Evolutionary conservation across 2,797 vertebrate genomes (phyloP), one percentile per base, ranked within the genome.

Genomic region (Hephaestus fuliginosus): DNA sequence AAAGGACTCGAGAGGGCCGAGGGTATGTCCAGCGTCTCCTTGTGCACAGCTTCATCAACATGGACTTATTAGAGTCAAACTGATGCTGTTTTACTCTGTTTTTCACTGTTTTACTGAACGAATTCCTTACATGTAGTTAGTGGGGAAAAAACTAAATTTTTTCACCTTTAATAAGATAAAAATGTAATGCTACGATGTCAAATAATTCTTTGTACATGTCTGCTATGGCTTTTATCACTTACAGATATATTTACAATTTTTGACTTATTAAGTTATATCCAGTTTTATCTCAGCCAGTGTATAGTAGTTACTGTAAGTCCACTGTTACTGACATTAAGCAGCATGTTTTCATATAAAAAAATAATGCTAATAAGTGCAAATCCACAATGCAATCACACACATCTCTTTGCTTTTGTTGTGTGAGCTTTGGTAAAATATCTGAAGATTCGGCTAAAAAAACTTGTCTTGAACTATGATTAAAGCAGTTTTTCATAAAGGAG

Each of bases 1-100:
- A 53, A 84, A 78, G 74, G 69, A 70, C 67, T 87, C 66, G 20
- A 81, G 80, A 84, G 76, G 70, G 82, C 62, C 6, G 41, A 67
- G 65, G 72, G 43, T 60, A 76, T 20, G 83, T 79, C 77, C 75
- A 72, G 64, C 22, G 78, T 80, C 74, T 85, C 66, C 60, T 66
- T 36, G 25, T 15, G 25, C 63, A 36, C 77, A 46, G 46, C 67
- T 81, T 78, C 55, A 74, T 81, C 78, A 83, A 57, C 64, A 22
- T 43, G 8, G 2, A 41, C 39, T 79, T 49, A 83, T 39, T n/a
- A 67, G 51, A 62, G 28, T 72, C 57, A 71, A 44, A 48, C 36
- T 30, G 69, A 61, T 33, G 11, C 51, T 56, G 2, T 62, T 61
- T 70, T 11, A 56, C 28, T 56, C 14, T 8, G 14, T 44, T 56